Percentiles rank a stretch among this genome's conserved stretches.
phyloP scores from a whole-genome alignment of 2,113 vertebrate genomes.

The Maccullochella peelii region DNA sequence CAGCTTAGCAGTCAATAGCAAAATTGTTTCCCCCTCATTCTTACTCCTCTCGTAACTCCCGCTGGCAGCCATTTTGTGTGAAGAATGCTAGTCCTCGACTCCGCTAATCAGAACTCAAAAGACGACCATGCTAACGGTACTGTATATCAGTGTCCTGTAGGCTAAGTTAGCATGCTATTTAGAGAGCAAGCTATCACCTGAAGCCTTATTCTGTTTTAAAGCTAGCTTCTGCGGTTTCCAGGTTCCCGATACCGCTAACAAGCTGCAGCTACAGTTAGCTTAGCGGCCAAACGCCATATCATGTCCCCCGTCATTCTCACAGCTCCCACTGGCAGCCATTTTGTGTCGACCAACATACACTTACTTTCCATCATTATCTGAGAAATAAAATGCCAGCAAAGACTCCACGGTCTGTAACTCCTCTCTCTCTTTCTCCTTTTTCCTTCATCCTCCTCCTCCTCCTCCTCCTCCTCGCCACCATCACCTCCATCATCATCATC shows the following conservation, averaged over 20 bases:
- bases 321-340: slow-evolving; percentile 26
- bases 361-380: slow-evolving; percentile 20
- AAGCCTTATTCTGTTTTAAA: slow-evolving; percentile 28
- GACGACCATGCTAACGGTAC: background rate
- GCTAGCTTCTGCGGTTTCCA: background rate
- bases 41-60: background rate
- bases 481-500: slow-evolving; percentile 69
- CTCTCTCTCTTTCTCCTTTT: slow-evolving; percentile 37
- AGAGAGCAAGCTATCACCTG: background rate
- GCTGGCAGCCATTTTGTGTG: background rate
- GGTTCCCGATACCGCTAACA: background rate
- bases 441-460: slow-evolving; percentile 29
- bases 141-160: background rate
- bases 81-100: background rate
- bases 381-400: slow-evolving; percentile 17
- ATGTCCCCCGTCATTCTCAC: background rate
- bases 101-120: background rate
- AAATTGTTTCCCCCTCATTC: background rate
- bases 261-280: slow-evolving; percentile 6
- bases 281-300: background rate
- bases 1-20: slow-evolving; percentile 8
- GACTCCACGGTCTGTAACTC: slow-evolving; percentile 21
- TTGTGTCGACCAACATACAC: slow-evolving; percentile 19
- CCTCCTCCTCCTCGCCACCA: slow-evolving; percentile 42
- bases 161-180: slow-evolving; percentile 10